These are phyloP conservation scores for Aleiodes alternator DNA, from an alignment of 2,888 invertebrate species.

Conservation along the genomic window DNA sequence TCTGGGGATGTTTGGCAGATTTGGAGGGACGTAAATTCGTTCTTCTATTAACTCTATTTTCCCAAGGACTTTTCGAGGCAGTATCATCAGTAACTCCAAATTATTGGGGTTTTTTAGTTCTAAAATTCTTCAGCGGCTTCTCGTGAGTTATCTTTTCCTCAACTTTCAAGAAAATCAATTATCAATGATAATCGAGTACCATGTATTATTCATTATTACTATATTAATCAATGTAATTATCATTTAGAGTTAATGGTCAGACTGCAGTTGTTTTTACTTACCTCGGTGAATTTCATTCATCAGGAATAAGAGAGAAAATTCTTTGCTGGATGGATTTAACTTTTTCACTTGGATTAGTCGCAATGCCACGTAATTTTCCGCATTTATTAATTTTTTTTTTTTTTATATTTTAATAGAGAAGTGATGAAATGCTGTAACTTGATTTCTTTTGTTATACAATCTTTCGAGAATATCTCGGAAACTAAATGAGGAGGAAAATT, in stretches of 20 bases:
- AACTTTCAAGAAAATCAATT: not conserved
- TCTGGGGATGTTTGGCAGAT: slow-evolving; percentile 85
- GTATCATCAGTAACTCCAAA: slow-evolving; percentile 78
- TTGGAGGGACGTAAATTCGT: slow-evolving; percentile 81
- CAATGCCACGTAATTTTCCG: slow-evolving; percentile 80
- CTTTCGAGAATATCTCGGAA: no score
- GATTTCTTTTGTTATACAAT: no score
- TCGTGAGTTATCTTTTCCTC: slow-evolving; percentile 76
- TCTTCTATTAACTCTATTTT: slow-evolving; percentile 79
- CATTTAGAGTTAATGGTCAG: slow-evolving; percentile 83
- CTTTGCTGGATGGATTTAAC: slow-evolving; percentile 90
- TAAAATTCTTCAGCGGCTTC: slow-evolving; percentile 82
- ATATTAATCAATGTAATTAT: not conserved
- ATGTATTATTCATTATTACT: slow-evolving; percentile 32
- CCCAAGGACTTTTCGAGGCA: slow-evolving; percentile 79
- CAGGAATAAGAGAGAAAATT: slow-evolving; percentile 85
- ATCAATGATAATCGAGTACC: slow-evolving; percentile 53
- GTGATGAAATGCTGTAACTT: no score
- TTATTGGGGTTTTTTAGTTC: slow-evolving; percentile 79
- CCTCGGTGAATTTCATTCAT: slow-evolving; percentile 87
- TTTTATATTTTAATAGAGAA: no score
- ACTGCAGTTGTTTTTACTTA: slow-evolving; percentile 88
- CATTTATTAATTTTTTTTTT: not conserved
- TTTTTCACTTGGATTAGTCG: slow-evolving; percentile 86
- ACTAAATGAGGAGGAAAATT: no score